Evolutionary conservation across 1,140 invertebrate genomes (phyloP), one percentile per base, ranked within the genome.

Genomic region (Anadara kagoshimensis): DNA sequence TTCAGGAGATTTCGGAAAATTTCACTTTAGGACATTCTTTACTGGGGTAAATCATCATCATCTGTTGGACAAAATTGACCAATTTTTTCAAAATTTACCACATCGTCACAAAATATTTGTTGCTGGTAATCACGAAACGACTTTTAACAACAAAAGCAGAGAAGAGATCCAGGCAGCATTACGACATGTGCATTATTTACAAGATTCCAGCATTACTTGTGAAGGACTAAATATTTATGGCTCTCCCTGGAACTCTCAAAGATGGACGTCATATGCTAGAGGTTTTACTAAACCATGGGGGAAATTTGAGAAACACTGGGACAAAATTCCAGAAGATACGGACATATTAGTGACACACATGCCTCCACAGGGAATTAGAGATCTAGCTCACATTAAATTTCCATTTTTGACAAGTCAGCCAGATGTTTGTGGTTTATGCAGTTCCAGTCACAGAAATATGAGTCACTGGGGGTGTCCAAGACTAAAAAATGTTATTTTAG

Each of bases 31-130:
- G 36, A 43, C 45, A 18, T 24, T 66, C 1, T 44, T 66, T 44
- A 44, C 26, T 18, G 56, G 36, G n/a, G 53, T 43, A 0, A 62
- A 75, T n/a, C 57, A 72, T 22, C 43, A 54, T 16, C 29, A 61
- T n/a, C 59, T 73, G 29, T 20, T 73, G 0, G 11, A 58, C 18
- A 54, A 63, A 41, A 59, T 83, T 3, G 71, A 83, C 63, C 53
- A 59, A 14, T 85, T 85, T 58, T 83, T 85, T 62, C 73, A 53
- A 12, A 53, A 72, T 62, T 63, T 79, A 22, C 82, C 83, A 1
- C 83, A 85, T 65, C 72, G 70, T 57, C 69, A 78, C 45, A 85
- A 85, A 62, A 75, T 85, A 51, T 83, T 83, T 66, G 82, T 85
- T 5, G 82, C 78, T 22, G 83, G 83, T 18, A 85, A 85, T 65